Conservation (phyloP, 2,113 vertebrate species). For the Chlorocebus sabaeus region DNA sequence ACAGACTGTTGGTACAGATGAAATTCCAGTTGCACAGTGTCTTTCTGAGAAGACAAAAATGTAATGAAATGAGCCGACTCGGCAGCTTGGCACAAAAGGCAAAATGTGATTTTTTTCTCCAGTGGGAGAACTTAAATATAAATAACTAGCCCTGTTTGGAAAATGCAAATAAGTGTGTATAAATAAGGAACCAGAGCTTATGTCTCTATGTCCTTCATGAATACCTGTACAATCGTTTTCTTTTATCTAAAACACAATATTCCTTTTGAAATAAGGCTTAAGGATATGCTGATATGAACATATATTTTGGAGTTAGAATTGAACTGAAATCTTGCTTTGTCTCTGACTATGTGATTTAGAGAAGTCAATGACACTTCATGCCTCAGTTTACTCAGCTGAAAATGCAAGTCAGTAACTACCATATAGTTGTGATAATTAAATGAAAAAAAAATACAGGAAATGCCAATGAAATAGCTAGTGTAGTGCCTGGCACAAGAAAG, state of each 20-base stretch:
- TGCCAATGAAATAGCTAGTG: neutral
- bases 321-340: slow-evolving; percentile 40
- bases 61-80: slow-evolving; percentile 50
- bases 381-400: neutral
- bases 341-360: neutral
- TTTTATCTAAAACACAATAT: neutral
- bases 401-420: neutral
- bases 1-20: slow-evolving; percentile 54
- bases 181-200: slow-evolving; percentile 1
- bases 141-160: slow-evolving; percentile 63
- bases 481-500: neutral
- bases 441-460: neutral
- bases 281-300: neutral
- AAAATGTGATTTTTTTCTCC: slow-evolving; percentile 38
- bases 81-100: slow-evolving; percentile 55
- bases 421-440: neutral
- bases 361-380: neutral
- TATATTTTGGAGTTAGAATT: neutral
- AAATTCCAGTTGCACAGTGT: slow-evolving; percentile 50
- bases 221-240: neutral
- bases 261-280: slow-evolving; percentile 11
- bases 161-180: slow-evolving; percentile 56
- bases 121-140: slow-evolving; percentile 56
- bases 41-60: slow-evolving; percentile 69
- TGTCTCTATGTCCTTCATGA: neutral